Base-by-base conservation (phyloP, 2,113 vertebrate genomes). In the Psittacula cyanocephala region DNA sequence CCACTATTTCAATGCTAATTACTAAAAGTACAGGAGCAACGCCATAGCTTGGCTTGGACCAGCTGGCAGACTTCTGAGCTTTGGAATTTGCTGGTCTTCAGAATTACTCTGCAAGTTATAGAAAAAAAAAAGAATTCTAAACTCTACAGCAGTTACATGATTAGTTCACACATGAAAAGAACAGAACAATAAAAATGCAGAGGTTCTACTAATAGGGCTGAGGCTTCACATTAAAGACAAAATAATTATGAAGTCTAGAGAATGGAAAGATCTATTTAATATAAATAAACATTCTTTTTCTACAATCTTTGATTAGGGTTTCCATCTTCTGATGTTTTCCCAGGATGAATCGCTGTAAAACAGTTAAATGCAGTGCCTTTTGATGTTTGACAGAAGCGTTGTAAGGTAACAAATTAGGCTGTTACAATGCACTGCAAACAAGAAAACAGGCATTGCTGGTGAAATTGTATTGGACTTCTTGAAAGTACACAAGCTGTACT, bases 51-150 rank as follows among this genome's bases (percentile, higher is more conserved):
- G 67, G n/a, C n/a, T 91, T 74, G 50, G 71, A 74, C 86, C 86
- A 90, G 55, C 88, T 88, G 96, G 53, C 50, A 77, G 17, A 78
- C 83, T 83, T 92, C 76, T 92, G 68, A 93, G 80, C 35, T 81
- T 78, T 83, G 67, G 49, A 86, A 25, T 62, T 88, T 72, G 46
- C 65, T 88, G 41, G 33, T 86, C 64, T 88, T 88, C 60, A 81
- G 63, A 84, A 44, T 81, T 25, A 50, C 18, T 49, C 14, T 46
- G 25, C 28, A 83, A 75, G 53, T 68, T 70, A 37, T 3, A 64
- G 11, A 13, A 83, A 77, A 49, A 80, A 49, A 53, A 3, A 24
- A 3, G 28, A 37, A 46, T 57, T 86, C 72, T 57, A 43, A 89
- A 49, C 11, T 60, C 27, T 65, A 9, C 5, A 75, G 20, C 14